phyloP scores from a whole-genome alignment of 2,797 vertebrate genomes.

The Sebastes baramenuke region DNA sequence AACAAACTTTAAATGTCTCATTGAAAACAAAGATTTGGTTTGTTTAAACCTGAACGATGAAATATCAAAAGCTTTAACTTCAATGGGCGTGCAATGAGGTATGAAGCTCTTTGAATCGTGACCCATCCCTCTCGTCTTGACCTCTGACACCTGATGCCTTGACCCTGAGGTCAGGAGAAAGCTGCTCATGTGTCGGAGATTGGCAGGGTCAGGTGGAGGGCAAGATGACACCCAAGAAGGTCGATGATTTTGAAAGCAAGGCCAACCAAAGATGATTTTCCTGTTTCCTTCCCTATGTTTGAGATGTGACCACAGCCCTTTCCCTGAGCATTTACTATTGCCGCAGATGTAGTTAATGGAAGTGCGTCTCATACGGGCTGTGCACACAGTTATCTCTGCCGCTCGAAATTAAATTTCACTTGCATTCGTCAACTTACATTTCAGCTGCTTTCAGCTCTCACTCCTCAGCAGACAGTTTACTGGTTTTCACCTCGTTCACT shows the following conservation, averaged over 20 bases:
- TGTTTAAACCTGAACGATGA: not conserved
- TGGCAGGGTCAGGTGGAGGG: constrained; percentile 28
- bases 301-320: not conserved
- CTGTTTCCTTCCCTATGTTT: too few species aligned
- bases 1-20: not conserved
- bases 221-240: not conserved
- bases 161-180: constrained; percentile 25
- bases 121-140: not conserved
- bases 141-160: constrained; percentile 1
- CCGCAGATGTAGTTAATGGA: too few species aligned
- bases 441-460: too few species aligned
- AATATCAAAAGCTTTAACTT: not conserved
- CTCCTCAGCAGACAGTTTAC: too few species aligned
- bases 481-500: too few species aligned
- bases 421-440: too few species aligned
- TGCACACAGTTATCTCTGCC: too few species aligned
- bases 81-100: not conserved
- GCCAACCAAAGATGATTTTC: not conserved
- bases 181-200: constrained; percentile 25
- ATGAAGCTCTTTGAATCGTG: not conserved
- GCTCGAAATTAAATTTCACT: too few species aligned
- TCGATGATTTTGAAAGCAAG: not conserved
- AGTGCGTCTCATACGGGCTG: too few species aligned
- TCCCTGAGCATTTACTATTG: too few species aligned
- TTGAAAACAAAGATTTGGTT: not conserved